Base-by-base conservation (phyloP, 2,113 vertebrate species). In the Trichomycterus rosablanca region DNA sequence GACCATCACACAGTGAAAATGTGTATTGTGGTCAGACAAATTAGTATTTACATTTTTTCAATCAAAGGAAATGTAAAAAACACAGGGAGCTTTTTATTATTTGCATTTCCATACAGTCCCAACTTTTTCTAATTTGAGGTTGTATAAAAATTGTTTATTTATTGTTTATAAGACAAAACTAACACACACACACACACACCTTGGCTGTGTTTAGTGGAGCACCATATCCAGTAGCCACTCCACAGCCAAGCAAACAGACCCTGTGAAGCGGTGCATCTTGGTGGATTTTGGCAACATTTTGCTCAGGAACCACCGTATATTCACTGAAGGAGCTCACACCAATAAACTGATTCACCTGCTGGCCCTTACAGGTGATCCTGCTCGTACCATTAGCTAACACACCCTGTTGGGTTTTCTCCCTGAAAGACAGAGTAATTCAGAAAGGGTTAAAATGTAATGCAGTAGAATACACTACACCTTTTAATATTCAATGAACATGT, bases 321-420 rank as follows among this genome's bases (percentile, higher is more conserved):
- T 87, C 78, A 1, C 74, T 73, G 68, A 85, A 85, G n/a, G 81
- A 76, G 44, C 81, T 75, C 19, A 77, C 56, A 16, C 78, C 69
- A 16, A 50, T 63, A 26, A 83, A 72, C 60, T 87, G 64, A 49
- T 78, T 19, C 23, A 84, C 62, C 64, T 78, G 72, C 48, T 70
- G 73, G 15, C 81, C 81, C 45, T 35, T 83, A 50, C 77, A 79
- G 32, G 81, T 72, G 62, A 86, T 76, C 56, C 83, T 59, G 74
- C 84, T 90, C n/a, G 81, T 91, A 10, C 87, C 87, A 51, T 94
- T 89, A 4, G 88, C 87, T 84, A 92, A 86, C 14, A 75, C 35
- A 18, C 75, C 65, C 48, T 70, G 56, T 28, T 66, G 63, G n/a
- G 32, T 62, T 9, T 70, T 51, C 3, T 32, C 34, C 75, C 71